phyloP scores from a whole-genome alignment of 1,140 invertebrate species.

The Spodoptera frugiperda region DNA sequence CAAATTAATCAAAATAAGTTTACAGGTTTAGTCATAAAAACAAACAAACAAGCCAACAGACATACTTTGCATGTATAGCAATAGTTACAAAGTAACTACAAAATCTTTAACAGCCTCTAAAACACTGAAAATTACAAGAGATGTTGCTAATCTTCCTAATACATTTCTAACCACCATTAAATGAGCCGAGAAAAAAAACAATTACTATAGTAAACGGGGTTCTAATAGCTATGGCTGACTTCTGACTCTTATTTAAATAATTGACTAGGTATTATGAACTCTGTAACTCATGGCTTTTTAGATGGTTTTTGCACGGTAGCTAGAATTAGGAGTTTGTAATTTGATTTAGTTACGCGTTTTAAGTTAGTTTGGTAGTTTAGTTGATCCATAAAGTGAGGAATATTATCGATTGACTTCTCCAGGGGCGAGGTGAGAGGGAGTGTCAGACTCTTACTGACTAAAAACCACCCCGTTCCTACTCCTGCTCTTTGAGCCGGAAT shows the following conservation, averaged over 20 bases:
- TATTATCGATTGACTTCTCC: too few species aligned
- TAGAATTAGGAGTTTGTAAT: neutral
- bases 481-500: too few species aligned
- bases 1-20: too few species aligned
- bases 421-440: too few species aligned
- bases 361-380: neutral
- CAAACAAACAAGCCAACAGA: too few species aligned
- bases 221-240: conserved; percentile 4
- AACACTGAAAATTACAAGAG: neutral
- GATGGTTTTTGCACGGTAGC: neutral
- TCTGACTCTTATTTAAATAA: conserved; percentile 20
- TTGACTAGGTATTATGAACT: neutral
- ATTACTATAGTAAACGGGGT: neutral
- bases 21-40: too few species aligned
- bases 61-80: too few species aligned
- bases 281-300: neutral
- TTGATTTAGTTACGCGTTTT: neutral
- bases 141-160: neutral
- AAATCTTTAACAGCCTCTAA: too few species aligned
- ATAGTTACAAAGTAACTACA: too few species aligned
- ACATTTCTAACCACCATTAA: neutral
- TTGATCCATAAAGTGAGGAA: too few species aligned
- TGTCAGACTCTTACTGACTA: too few species aligned
- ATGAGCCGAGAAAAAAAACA: neutral
- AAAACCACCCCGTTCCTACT: too few species aligned